A percentile compares a stretch with the other conserved stretches of the same genome.
Evolutionary conservation across 2,888 invertebrate genomes (phyloP).

Genomic region (Amblyjoppa proteus): DNA sequence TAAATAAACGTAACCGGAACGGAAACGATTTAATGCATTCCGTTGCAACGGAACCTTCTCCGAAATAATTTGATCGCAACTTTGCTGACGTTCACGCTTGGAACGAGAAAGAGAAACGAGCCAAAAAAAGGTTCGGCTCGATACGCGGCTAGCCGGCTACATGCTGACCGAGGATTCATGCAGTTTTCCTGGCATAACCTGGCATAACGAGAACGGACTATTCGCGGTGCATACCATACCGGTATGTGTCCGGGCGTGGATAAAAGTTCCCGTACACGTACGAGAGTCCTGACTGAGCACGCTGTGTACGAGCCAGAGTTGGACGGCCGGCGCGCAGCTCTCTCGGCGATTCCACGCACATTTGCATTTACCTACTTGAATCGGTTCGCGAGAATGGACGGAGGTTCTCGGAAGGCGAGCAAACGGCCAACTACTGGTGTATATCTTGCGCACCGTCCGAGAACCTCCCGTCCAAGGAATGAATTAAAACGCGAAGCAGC

Average conservation of each 20-base stretch:
- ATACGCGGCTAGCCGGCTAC: background rate
- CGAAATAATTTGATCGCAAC: conserved; percentile 52
- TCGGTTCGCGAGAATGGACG: conserved; percentile 33
- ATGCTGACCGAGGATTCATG: background rate
- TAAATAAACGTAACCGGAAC: conserved; percentile 21
- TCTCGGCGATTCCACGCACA: conserved; percentile 56
- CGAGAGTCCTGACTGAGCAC: background rate
- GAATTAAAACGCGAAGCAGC: conserved; percentile 66
- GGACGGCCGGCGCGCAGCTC: conserved; percentile 48
- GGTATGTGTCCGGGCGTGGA: no score
- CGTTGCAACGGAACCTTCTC: conserved; percentile 21
- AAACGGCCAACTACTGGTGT: conserved; percentile 29
- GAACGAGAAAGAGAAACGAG: conserved; percentile 7
- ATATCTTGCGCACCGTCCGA: conserved; percentile 32
- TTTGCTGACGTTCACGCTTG: conserved; percentile 42
- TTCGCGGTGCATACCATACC: no score
- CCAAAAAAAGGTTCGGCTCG: conserved; percentile 21
- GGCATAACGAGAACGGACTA: conserved; percentile 31
- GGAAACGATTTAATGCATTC: conserved; percentile 25
- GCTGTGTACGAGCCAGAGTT: background rate
- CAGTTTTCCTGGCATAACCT: conserved; percentile 31
- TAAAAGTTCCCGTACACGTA: conserved; percentile 5
- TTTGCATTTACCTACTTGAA: conserved; percentile 62
- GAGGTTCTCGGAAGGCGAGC: conserved; percentile 25
- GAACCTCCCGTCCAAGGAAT: conserved; percentile 50